A percentile compares a stretch with the other conserved stretches of the same genome.
phyloP scores from a whole-genome alignment of 2,113 vertebrate genomes.

The Cisticola juncidis region DNA sequence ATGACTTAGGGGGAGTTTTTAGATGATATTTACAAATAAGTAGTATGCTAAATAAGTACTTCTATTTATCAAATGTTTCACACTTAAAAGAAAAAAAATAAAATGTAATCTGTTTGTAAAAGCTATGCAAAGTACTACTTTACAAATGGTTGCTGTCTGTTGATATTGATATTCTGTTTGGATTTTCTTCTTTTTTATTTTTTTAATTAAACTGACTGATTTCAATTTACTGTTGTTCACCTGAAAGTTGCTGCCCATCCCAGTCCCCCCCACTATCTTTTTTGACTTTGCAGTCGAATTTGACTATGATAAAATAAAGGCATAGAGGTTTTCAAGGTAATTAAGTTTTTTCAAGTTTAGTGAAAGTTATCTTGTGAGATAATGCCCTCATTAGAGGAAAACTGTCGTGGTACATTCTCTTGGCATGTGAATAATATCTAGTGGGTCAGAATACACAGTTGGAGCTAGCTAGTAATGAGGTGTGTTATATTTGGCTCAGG shows the following conservation, averaged over 20 bases:
- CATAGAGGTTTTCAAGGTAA: background rate
- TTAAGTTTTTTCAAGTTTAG: background rate
- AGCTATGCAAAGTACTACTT: background rate
- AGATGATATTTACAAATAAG: background rate
- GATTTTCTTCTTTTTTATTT: background rate
- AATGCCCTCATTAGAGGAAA: background rate
- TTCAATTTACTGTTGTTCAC: background rate
- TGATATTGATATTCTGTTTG: background rate
- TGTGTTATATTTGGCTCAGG: background rate
- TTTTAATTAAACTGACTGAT: background rate
- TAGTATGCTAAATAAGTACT: background rate
- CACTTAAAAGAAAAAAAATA: background rate
- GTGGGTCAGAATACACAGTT: background rate
- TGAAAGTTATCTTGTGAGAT: background rate
- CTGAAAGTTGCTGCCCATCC: background rate
- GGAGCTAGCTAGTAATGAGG: background rate
- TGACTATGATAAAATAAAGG: background rate
- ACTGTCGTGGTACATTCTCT: background rate
- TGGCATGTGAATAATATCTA: background rate
- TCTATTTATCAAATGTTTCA: background rate
- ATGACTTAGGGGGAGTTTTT: background rate
- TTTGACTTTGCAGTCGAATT: background rate
- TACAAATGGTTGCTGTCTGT: background rate
- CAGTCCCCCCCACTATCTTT: rapidly evolving
- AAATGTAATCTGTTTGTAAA: background rate